These are phyloP conservation scores for Caerostris darwini DNA, from an alignment of 1,140 invertebrate species.

Conservation along the genomic window DNA sequence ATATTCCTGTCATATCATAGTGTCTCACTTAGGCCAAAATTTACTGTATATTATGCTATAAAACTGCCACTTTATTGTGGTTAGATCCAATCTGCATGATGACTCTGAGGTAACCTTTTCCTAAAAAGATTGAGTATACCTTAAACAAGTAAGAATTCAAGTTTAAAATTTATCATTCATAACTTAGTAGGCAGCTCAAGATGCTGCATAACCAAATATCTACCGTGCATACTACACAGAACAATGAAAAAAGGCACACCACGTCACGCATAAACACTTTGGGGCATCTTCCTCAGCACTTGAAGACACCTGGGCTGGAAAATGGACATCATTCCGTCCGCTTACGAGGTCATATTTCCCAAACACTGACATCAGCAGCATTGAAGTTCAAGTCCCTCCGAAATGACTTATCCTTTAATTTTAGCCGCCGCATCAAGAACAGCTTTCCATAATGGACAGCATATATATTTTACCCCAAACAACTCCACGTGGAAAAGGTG, in stretches of 20 bases:
- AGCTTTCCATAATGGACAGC: conserved; percentile 65
- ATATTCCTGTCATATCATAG: too few species aligned
- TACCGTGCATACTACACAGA: not conserved
- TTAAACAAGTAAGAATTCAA: not conserved
- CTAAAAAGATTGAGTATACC: not conserved
- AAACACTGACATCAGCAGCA: not conserved
- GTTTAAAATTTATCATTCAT: not conserved
- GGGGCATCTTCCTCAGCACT: not conserved
- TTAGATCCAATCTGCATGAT: too few species aligned
- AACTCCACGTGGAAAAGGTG: not conserved
- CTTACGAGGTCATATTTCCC: conserved; percentile 20
- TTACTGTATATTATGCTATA: too few species aligned
- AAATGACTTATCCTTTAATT: conserved; percentile 73
- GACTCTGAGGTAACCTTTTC: too few species aligned
- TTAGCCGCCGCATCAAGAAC: conserved; percentile 59
- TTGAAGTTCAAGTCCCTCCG: not conserved
- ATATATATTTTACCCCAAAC: conserved; percentile 45
- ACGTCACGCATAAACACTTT: not conserved
- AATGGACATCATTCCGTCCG: conserved; percentile 3
- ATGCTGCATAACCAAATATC: not conserved
- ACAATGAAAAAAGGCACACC: not conserved
- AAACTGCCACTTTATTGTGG: too few species aligned
- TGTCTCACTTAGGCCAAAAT: too few species aligned
- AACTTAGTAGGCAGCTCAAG: not conserved
- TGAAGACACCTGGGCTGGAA: conserved; percentile 14